Evolutionary conservation across 2,888 invertebrate genomes (phyloP).

Genomic region (Salpingus planirostris): DNA sequence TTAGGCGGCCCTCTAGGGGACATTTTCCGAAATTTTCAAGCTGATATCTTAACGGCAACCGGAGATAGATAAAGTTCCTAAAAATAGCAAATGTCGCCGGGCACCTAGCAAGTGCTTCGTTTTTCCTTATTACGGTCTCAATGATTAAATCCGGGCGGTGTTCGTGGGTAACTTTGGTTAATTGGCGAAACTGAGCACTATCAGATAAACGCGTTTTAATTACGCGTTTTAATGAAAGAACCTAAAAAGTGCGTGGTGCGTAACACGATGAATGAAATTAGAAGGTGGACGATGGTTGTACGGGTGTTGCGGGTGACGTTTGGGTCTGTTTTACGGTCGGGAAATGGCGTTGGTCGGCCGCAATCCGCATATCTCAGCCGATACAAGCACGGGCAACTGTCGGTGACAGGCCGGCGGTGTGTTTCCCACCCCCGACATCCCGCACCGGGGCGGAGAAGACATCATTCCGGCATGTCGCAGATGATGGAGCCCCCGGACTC

Average conservation of each 20-base stretch:
- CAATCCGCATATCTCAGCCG: constrained; percentile 28
- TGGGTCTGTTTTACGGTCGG: constrained; percentile 4
- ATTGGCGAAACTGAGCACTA: too few relatives aligned
- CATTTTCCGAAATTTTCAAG: too few relatives aligned
- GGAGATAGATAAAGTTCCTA: too few relatives aligned
- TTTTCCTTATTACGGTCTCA: too few relatives aligned
- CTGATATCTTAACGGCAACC: too few relatives aligned
- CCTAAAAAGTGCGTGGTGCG: constrained; percentile 15
- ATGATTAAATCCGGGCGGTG: too few relatives aligned
- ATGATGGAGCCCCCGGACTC: constrained; percentile 29
- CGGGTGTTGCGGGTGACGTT: not conserved
- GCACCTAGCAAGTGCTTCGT: too few relatives aligned
- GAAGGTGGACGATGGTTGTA: not conserved
- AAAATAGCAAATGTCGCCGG: too few relatives aligned
- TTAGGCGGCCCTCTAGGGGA: too few relatives aligned
- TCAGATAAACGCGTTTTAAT: too few relatives aligned
- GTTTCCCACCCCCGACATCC: constrained; percentile 27
- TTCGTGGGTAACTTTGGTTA: too few relatives aligned
- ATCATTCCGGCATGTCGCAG: constrained; percentile 27
- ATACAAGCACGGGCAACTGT: constrained; percentile 30
- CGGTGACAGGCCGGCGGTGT: constrained; percentile 31
- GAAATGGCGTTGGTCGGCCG: constrained; percentile 13
- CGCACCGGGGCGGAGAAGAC: constrained; percentile 28
- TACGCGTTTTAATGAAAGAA: not conserved
- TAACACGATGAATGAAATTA: not conserved